Conservation (phyloP, 1,140 invertebrate genomes). For the Centruroides sculpturatus region DNA sequence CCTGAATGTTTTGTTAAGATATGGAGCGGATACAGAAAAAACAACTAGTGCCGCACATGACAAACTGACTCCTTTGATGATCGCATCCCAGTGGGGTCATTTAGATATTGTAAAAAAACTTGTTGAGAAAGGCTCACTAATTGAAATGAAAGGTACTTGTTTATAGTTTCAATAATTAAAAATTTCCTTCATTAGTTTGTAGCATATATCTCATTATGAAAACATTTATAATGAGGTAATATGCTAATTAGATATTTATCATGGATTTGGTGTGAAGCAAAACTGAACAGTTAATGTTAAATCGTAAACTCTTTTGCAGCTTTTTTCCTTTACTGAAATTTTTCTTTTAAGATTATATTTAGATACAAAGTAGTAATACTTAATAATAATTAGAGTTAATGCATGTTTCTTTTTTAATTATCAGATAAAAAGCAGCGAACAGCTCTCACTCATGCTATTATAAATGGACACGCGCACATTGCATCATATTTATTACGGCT, state of each 20-base stretch:
- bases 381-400: not conserved
- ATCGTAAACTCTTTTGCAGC: no score
- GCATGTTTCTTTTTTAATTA: not conserved
- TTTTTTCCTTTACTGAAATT: no score
- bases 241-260: no score
- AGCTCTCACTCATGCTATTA: conserved; percentile 36
- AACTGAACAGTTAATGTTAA: no score
- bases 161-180: not conserved
- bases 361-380: not conserved
- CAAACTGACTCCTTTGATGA: conserved; percentile 35
- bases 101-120: conserved; percentile 31
- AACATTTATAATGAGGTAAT: no score
- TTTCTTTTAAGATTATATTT: no score
- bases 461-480: conserved; percentile 37
- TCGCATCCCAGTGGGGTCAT: conserved; percentile 30
- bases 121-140: conserved; percentile 28
- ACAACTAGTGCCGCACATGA: conserved; percentile 29
- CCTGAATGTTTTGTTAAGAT: conserved; percentile 28
- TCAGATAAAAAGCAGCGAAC: conserved; percentile 35
- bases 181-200: no score
- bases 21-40: conserved; percentile 32
- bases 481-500: conserved; percentile 34
- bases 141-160: conserved; percentile 27
- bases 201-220: no score
- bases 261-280: no score